Base-by-base conservation (phyloP, 30 jellyfish, hydroid and myxozoan species). In the Cassiopea andromeda region DNA sequence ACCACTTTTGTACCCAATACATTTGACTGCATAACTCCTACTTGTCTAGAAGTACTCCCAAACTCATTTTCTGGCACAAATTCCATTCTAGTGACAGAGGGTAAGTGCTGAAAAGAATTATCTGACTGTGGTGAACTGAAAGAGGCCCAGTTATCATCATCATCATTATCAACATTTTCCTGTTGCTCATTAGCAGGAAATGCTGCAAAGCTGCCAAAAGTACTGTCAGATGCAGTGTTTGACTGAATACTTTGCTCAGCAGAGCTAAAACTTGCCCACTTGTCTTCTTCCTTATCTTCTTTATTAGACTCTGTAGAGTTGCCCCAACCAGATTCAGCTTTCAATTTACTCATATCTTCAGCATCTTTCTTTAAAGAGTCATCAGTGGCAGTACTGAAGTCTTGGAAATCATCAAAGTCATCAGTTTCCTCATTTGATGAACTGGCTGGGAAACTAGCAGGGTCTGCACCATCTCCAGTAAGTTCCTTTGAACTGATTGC, bases 91-190 rank as follows among this genome's bases (percentile, higher is more conserved):
- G 50, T 27, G n/a, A 4, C 50, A 70, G 15, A 7, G 1, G 3
- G 38, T 15, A 19, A 12, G 4, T 15, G n/a, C 79, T 70, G 17
- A 7, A 6, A 9, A 2, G n/a, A n/a, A 70, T 2, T 4, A 1
- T 19, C 79, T 2, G 79, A 7, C 50, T 70, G 49, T 14, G 80
- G 44, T 80, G 94, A 66, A 49, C 78, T 50, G 48, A 86, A 86
- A 18, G 93, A 66, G 46, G 88, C 89, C 93, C 93, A 86, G 72
- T 61, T 64, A 78, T n/a, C 81, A 14, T n/a, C 86, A 47, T 60
- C 89, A 61, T 18, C 48, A 71, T 27, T 27, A 27, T 27, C 38
- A 27, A 27, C 38, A 27, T 71, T 58, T 13, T 15, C 85, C 2
- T 1, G 46, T 1, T 72, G 66, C n/a, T 47, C 15, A 12, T 69